phyloP scores from a whole-genome alignment of 2,888 invertebrate genomes.

The Patella ulyssiponensis region DNA sequence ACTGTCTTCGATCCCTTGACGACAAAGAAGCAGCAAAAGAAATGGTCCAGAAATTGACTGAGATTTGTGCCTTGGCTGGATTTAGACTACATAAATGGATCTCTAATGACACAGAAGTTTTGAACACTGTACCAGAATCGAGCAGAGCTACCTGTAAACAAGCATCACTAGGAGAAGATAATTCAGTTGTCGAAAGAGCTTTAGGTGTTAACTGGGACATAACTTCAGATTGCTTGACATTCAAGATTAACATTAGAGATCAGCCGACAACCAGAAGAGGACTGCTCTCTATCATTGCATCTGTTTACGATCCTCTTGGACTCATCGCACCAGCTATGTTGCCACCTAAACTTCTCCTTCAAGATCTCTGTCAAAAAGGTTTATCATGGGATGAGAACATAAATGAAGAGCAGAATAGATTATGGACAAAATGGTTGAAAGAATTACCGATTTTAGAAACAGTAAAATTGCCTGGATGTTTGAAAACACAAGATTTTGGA shows the following conservation, averaged over 20 bases:
- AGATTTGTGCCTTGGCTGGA: slow-evolving; percentile 21
- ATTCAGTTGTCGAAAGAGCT: slow-evolving; percentile 30
- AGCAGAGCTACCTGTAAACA: slow-evolving; percentile 28
- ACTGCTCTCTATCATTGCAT: background rate
- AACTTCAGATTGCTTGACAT: slow-evolving; percentile 27
- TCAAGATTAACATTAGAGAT: slow-evolving; percentile 15
- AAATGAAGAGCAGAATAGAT: background rate
- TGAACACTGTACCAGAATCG: slow-evolving; percentile 31
- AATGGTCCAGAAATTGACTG: background rate
- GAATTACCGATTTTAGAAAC: no score
- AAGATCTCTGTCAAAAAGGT: slow-evolving; percentile 9
- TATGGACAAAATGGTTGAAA: slow-evolving; percentile 17
- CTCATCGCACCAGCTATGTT: slow-evolving; percentile 14
- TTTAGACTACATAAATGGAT: slow-evolving; percentile 42
- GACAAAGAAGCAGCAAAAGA: slow-evolving; percentile 9
- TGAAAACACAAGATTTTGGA: no score
- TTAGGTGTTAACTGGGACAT: slow-evolving; percentile 35
- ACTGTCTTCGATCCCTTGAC: slow-evolving; percentile 21
- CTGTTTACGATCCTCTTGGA: slow-evolving; percentile 19
- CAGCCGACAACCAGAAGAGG: slow-evolving; percentile 19
- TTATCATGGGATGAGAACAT: slow-evolving; percentile 8
- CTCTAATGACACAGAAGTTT: slow-evolving; percentile 32
- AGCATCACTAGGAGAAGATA: no score
- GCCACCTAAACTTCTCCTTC: slow-evolving; percentile 13
- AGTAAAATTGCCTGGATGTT: no score